Percentiles rank a stretch among this genome's conserved stretches.
Conservation (phyloP, 2,888 invertebrate genomes). For the Oscheius sp. region DNA sequence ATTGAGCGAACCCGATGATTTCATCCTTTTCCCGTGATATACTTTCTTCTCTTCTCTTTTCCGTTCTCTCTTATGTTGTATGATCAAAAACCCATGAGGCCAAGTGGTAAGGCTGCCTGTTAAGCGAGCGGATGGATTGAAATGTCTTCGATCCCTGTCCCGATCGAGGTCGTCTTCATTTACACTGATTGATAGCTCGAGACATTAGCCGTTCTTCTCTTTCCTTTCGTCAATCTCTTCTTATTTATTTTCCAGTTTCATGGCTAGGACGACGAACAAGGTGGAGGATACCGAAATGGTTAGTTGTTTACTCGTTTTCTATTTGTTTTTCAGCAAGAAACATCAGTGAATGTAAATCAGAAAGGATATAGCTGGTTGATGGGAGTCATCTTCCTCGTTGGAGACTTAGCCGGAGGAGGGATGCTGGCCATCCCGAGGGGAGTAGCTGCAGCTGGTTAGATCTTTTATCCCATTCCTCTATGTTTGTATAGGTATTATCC, state of each 20-base stretch:
- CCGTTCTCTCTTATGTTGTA: neutral
- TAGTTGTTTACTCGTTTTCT: neutral
- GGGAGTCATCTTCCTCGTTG: conserved; percentile 46
- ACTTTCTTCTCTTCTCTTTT: neutral
- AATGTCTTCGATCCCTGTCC: neutral
- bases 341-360: conserved; percentile 22
- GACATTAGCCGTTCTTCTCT: neutral
- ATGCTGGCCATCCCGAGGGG: conserved; percentile 52
- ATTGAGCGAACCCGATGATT: neutral
- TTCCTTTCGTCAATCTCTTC: too few relatives aligned
- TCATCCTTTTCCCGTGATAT: neutral
- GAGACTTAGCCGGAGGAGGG: conserved; percentile 55
- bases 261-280: neutral
- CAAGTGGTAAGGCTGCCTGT: neutral
- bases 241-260: too few relatives aligned
- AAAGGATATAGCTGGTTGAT: conserved; percentile 13
- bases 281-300: conserved; percentile 17
- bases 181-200: neutral
- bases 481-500: conserved; percentile 24
- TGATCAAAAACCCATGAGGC: neutral
- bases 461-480: neutral
- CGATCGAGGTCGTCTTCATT: conserved; percentile 11
- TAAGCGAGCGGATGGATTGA: conserved; percentile 7
- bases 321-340: conserved; percentile 5
- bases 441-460: conserved; percentile 43